Evolutionary conservation across 2,888 invertebrate species (phyloP).

Genomic region (Choristoneura rosaceana): DNA sequence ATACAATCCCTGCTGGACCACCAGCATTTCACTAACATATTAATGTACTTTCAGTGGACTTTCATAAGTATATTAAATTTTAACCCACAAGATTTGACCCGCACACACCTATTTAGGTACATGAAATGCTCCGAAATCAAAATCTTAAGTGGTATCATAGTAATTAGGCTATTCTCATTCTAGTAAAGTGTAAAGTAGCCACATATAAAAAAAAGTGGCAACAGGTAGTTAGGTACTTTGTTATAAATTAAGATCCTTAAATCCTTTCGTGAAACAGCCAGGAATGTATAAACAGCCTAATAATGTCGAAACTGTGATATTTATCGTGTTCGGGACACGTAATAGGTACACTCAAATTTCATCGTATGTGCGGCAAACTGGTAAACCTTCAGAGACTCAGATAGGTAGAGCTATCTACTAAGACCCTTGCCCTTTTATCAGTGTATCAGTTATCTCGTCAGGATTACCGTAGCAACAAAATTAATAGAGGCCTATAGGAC

Average conservation of each 20-base stretch:
- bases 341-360: background rate
- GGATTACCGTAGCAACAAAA: slow-evolving; percentile 11
- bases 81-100: no score
- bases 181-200: no score
- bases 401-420: background rate
- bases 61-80: no score
- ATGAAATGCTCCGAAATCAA: no score
- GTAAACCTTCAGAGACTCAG: background rate
- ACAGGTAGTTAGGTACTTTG: no score
- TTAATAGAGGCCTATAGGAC: slow-evolving; percentile 1
- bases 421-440: slow-evolving; percentile 5
- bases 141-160: no score
- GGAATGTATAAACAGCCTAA: background rate
- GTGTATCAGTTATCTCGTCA: background rate
- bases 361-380: background rate
- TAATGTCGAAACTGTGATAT: background rate
- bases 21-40: no score
- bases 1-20: no score
- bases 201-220: no score
- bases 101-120: no score
- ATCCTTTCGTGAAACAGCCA: background rate
- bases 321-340: background rate
- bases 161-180: no score
- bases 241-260: background rate
- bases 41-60: no score